Conservation (phyloP, 2,888 invertebrate genomes). For the Hemistola chrysoprasaria region DNA sequence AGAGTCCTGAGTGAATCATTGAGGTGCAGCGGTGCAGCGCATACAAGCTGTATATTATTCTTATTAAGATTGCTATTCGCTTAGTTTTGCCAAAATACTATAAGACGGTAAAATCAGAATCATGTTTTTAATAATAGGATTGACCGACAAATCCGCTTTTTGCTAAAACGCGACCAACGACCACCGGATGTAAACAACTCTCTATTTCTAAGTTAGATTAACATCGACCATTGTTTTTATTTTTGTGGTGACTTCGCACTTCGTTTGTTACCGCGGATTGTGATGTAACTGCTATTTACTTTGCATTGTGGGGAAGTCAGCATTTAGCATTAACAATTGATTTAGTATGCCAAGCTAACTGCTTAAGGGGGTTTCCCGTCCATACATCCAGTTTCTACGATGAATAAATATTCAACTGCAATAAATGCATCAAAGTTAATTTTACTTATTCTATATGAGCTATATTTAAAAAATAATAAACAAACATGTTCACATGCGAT, state of each 20-base stretch:
- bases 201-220: slow-evolving; percentile 51
- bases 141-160: slow-evolving; percentile 44
- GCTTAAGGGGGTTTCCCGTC: too few species aligned
- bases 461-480: slow-evolving; percentile 15
- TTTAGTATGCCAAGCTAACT: too few species aligned
- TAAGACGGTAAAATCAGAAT: slow-evolving; percentile 1
- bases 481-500: slow-evolving; percentile 27
- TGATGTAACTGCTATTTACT: slow-evolving; percentile 8
- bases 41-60: too few species aligned
- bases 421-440: too few species aligned
- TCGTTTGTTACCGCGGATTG: slow-evolving; percentile 11
- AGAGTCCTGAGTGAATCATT: too few species aligned
- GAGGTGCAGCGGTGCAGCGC: too few species aligned
- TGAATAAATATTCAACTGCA: too few species aligned
- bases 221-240: slow-evolving; percentile 29
- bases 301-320: neutral
- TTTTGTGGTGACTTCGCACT: slow-evolving; percentile 2
- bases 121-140: neutral
- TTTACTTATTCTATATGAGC: slow-evolving; percentile 3
- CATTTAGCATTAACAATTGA: too few species aligned
- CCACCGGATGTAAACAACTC: slow-evolving; percentile 62
- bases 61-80: too few species aligned
- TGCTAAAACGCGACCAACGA: slow-evolving; percentile 37
- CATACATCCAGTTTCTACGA: too few species aligned
- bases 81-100: neutral